Evolutionary conservation across 2,888 invertebrate species (phyloP), one percentile per base, ranked within the genome.

Genomic region (Ischnus inquisitorius): DNA sequence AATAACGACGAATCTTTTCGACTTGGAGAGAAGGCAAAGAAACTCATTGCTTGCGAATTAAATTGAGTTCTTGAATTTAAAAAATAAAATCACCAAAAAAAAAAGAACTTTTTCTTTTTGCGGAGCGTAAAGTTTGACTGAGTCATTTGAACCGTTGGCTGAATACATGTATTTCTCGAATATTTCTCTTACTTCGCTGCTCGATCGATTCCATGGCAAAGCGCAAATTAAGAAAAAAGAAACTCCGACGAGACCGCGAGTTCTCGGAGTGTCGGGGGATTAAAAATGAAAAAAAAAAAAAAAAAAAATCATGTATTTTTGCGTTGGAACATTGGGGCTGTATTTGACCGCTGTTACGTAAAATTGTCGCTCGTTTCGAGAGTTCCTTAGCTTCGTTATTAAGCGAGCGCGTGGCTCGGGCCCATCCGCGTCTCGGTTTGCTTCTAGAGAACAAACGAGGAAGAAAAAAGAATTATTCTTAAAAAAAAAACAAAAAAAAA

Each of bases 81-180:
- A 25, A 46, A 67, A 67, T 57, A 25, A 25, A n/a, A 57, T 25
- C 25, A 25, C 6, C 14, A 54, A 54, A 12, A n/a, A 57, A 16
- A 68, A 51, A 12, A 54, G 48, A 48, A 68, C 3, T 6, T 68
- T 10, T 65, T 41, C 41, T 41, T 39, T 10, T 34, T 62, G 19
- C 51, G 34, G 34, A 34, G 48, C n/a, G 48, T 34, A 25, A 34
- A 4, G 16, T 39, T 39, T 41, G 28, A 8, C 54, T 3, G 39
- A 25, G 57, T 41, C 10, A 12, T 74, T 22, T 39, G 19, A 22
- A 74, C 28, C 67, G 57, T 68, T 57, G 34, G 57, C n/a, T 22
- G 60, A 60, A 62, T 62, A 14, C 43, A 81, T 54, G 43, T 43
- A 69, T 81, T 81, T 43, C 71, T 81, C 28, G 34, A 34, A 43